Percentiles rank a stretch among this genome's conserved stretches.
phyloP scores from a whole-genome alignment of 2,797 vertebrate species.

The Periparus ater region DNA sequence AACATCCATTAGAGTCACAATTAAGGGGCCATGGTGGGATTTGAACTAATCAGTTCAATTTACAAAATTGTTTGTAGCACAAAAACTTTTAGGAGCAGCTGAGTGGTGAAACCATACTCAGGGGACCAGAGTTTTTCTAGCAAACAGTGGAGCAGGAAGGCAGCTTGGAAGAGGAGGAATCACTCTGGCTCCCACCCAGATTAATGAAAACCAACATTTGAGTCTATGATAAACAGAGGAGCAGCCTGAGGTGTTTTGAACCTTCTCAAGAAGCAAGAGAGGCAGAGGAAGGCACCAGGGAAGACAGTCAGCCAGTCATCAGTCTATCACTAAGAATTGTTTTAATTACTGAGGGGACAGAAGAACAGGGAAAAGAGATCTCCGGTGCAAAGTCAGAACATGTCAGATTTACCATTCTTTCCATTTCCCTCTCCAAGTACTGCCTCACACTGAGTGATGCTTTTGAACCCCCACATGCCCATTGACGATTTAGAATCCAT shows the following conservation, averaged over 20 bases:
- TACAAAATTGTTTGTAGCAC: neutral
- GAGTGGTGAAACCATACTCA: neutral
- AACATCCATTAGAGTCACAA: constrained; percentile 32
- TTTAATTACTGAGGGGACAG: neutral
- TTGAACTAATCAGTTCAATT: neutral
- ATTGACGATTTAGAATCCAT: neutral
- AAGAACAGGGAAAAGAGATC: neutral
- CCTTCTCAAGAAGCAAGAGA: neutral
- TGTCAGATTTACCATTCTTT: neutral
- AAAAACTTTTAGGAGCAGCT: neutral
- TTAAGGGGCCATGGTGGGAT: neutral
- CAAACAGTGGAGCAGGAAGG: neutral
- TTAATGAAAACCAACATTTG: neutral
- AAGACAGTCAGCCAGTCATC: neutral
- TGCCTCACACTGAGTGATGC: neutral
- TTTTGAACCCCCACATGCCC: neutral
- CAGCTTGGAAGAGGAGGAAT: neutral
- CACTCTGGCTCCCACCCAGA: neutral
- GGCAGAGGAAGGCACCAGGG: neutral
- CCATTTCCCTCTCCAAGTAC: neutral
- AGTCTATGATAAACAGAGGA: neutral
- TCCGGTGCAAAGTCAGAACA: neutral
- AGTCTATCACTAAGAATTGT: neutral
- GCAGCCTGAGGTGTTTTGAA: neutral
- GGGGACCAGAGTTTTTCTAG: neutral